Evolutionary conservation across 2,888 invertebrate genomes (phyloP), one percentile per base, ranked within the genome.

Genomic region (Rapana venosa): DNA sequence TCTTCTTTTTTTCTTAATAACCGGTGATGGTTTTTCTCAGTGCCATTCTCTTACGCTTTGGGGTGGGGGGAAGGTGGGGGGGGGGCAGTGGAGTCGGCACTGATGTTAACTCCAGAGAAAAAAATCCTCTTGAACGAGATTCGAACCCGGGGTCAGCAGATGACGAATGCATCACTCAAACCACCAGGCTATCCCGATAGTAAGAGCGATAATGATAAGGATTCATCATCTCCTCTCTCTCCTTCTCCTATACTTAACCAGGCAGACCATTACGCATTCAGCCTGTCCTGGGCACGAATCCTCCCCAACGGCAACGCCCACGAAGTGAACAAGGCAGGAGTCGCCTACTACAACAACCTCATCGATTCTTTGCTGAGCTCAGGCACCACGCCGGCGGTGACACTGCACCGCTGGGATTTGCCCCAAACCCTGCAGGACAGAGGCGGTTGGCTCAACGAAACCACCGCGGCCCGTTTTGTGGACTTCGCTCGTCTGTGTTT

Each of bases 321-420:
- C 1, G 66, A 87, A 15, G 88, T 98, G 36, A 98, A 97, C 94
- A 96, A 97, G 83, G 96, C 97, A 1, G 98, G 98, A 30, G 96
- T 98, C 20, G 96, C 97, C 91, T 98, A 98, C 96, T 98, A 98
- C 95, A 97, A 97, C 94, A 97, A 97, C 92, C 96, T 98, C 84
- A 97, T 98, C 88, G 97, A 98, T 93, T 97, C 97, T 93, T 96
- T 98, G 22, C 92, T 97, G 15, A 96, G 95, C 0, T 96, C 97
- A 47, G 92, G 96, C 20, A 97, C 97, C 89, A 95, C 96, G 87
- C 97, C 97, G 20, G 92, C 96, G 90, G 94, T 97, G 20, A 97
- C 97, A 96, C 97, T 96, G 96, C 97, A 93, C 91, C 94, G 94
- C 91, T 94, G 93, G 93, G 96, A 96, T 92, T 93, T 96, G 88